Evolutionary conservation across 2,113 vertebrate species (phyloP), one percentile per base, ranked within the genome.

Genomic region (Myanophis thanlyinensis): DNA sequence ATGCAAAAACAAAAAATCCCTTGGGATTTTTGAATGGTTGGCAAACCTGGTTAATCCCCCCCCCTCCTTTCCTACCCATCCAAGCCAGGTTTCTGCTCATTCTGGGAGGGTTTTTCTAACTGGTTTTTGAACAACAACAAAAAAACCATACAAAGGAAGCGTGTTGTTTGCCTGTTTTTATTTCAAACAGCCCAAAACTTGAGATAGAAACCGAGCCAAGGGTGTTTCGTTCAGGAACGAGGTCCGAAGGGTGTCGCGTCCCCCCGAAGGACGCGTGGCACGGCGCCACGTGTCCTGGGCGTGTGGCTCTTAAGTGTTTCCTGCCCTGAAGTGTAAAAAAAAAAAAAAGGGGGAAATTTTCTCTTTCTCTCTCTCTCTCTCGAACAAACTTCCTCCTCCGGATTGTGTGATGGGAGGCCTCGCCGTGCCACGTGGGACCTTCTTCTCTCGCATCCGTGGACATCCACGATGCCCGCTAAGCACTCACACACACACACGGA

Each of bases 281-380:
- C 12, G n/a, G 67, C 18, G 48, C 20, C 5, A 11, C 5, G 4
- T 0, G 2, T 2, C 5, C 5, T 18, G 0, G 2, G 62, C 0
- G 5, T n/a, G n/a, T 23, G 56, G 8, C 90, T n/a, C 3, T 35
- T 12, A 13, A 46, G 44, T 11, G 13, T 15, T 20, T 18, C 30
- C 30, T 67, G 59, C 12, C 62, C 4, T 20, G n/a, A 40, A 40
- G n/a, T 15, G n/a, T 35, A 7, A 35, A 35, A 73, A 35, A n/a
- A 35, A 59, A 18, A 40, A 73, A 20, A n/a, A n/a, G n/a, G n/a
- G n/a, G n/a, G n/a, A n/a, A n/a, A n/a, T n/a, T n/a, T n/a, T n/a
- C n/a, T n/a, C n/a, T n/a, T n/a, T n/a, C n/a, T n/a, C n/a, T 13
- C 7, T 2, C 13, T 73, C 2, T n/a, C 13, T 20, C 67, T 20